Percentiles rank a stretch among this genome's conserved stretches.
These are phyloP conservation scores for Philantomba maxwellii DNA, from an alignment of 2,113 vertebrate species.

Conservation along the genomic window DNA sequence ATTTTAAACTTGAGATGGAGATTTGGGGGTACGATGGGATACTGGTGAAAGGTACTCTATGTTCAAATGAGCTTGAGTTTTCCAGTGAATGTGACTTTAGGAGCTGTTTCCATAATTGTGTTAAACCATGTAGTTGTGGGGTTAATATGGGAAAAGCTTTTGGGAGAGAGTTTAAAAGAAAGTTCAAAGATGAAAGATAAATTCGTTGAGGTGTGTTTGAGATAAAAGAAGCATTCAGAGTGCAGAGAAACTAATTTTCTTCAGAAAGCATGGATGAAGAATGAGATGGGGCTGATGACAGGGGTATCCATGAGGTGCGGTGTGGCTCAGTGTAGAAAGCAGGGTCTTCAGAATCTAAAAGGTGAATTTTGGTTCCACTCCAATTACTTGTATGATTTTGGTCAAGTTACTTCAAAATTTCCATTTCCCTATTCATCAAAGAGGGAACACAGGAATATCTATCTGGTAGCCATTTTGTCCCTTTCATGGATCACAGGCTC, in stretches of 20 bases:
- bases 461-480: not conserved
- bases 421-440: not conserved
- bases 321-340: not conserved
- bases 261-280: not conserved
- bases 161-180: not conserved
- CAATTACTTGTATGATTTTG: not conserved
- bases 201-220: not conserved
- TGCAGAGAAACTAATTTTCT: not conserved
- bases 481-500: not conserved
- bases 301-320: rapidly evolving
- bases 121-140: not conserved
- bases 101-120: not conserved
- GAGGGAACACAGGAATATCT: not conserved
- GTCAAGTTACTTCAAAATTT: not conserved
- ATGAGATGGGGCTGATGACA: not conserved
- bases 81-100: not conserved
- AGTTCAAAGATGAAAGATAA: not conserved
- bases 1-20: not conserved
- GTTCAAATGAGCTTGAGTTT: not conserved
- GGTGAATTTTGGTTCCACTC: not conserved
- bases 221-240: not conserved
- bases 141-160: not conserved
- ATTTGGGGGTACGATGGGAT: not conserved
- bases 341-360: not conserved
- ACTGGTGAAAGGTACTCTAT: not conserved